Evolutionary conservation across 2,113 vertebrate species (phyloP), one percentile per base, ranked within the genome.

Genomic region (Perognathus longimembris): DNA sequence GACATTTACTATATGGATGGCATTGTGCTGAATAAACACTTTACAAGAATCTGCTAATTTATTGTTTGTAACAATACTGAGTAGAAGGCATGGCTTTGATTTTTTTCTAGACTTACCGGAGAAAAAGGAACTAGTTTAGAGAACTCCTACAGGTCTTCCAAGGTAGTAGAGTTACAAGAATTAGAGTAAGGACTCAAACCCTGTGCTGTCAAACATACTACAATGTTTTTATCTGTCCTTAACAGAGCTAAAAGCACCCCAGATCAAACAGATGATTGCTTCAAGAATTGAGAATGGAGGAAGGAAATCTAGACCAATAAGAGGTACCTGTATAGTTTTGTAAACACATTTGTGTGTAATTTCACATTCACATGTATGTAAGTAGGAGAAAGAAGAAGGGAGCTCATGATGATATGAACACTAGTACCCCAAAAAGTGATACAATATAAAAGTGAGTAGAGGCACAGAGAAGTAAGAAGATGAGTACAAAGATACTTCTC

Each of bases 21-120:
- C 80, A 76, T 21, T n/a, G 26, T 38, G 26, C 32, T 74, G 74
- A 89, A 17, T 61, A 88, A 91, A 34, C 73, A n/a, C 20, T 74
- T 69, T 82, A 50, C 15, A 54, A 30, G 36, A 85, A 69, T 93
- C 36, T 76, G 59, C 28, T 88, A 73, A 74, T 92, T 83, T 85
- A 74, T 38, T 88, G 1, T 91, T 75, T 80, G 59, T 1, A 66
- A 85, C 64, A 73, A 66, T 34, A 30, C 4, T 78, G 21, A 74
- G 40, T 12, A 34, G 3, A 30, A 80, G 21, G 74, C n/a, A 50
- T 40, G 3, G 74, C 84, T 63, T 90, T 36, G 15, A 28, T 18
- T 71, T 61, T 26, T 85, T 57, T 42, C 34, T 70, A 30, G 74
- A 32, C 61, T 87, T 85, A 18, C n/a, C 82, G 42, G 64, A 78